Base-by-base conservation (phyloP, 2,797 vertebrate genomes). In the Xyrichtys novacula region DNA sequence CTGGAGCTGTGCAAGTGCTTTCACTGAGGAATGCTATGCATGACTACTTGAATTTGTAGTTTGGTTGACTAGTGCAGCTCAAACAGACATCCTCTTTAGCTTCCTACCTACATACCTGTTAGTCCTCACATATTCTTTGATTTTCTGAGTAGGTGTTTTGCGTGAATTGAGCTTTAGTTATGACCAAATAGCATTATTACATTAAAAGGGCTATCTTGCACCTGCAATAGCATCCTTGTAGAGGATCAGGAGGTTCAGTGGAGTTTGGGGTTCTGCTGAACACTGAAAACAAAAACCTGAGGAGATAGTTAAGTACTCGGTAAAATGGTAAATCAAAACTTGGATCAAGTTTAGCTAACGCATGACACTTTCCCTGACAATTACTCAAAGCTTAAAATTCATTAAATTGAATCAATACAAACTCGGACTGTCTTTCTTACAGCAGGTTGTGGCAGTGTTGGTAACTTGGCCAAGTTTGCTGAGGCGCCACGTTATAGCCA, bases 1-100 rank as follows among this genome's bases (percentile, higher is more conserved):
- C 69, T 81, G 85, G 60, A 67, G 68, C 74, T 72, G 22, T 53
- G 67, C 57, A 48, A n/a, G 60, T n/a, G 70, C 56, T 60, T 71
- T 65, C 65, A 62, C 71, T 77, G 65, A 88, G 91, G 91, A 91
- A 92, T 93, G 91, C 78, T 76, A 91, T 88, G 90, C 91, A 89
- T 92, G 89, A 91, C 85, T 91, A 88, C 82, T 75, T 90, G 50
- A 62, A 90, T 86, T 84, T 91, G 84, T 29, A 40, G 74, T 26
- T 50, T 57, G 58, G 23, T 12, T 26, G 29, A 57, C 38, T 23
- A 58, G 60, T 46, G 47, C 49, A 66, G 72, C 46, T 52, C 59
- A 53, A 71, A 8, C 42, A 39, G 52, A 71, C 55, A 60, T 59
- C 40, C 52, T 29, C 32, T 29, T 29, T 26, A 48, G 62, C 32